These are phyloP conservation scores for Hydrozoanthus gracilis DNA, from an alignment of 92 coral and sea anemone genomes.

Conservation along the genomic window DNA sequence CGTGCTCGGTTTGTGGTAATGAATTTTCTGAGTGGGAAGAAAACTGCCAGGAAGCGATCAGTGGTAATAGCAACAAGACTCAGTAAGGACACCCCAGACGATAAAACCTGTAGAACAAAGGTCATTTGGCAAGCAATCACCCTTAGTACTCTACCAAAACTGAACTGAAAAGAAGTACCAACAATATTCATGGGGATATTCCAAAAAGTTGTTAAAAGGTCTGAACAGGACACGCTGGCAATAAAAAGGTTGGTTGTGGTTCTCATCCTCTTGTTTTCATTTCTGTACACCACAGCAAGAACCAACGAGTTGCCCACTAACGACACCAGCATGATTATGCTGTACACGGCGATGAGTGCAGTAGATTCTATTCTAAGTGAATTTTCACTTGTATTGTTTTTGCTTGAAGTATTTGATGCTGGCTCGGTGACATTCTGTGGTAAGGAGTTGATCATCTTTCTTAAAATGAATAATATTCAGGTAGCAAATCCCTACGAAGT, in stretches of 20 bases:
- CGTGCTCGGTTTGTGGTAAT: conserved; percentile 26
- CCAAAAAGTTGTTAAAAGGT: conserved; percentile 50
- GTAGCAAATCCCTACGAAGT: neutral
- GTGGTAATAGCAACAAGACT: conserved; percentile 65
- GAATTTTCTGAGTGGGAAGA: conserved; percentile 62
- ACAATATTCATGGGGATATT: conserved; percentile 49
- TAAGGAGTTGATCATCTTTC: too few species aligned
- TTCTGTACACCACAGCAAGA: conserved; percentile 65
- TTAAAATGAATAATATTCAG: too few species aligned
- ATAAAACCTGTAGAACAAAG: conserved; percentile 20
- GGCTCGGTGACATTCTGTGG: too few species aligned
- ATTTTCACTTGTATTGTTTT: too few species aligned
- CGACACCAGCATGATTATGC: conserved; percentile 45
- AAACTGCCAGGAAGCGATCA: conserved; percentile 75
- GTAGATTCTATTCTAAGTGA: too few species aligned
- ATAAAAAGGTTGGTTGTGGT: conserved; percentile 69
- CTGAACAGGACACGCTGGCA: conserved; percentile 68
- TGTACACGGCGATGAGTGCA: conserved; percentile 15
- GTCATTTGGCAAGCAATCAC: conserved; percentile 51
- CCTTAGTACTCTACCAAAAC: conserved; percentile 57
- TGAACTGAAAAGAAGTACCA: conserved; percentile 31
- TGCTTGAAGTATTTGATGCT: too few species aligned
- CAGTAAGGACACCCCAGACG: conserved; percentile 57
- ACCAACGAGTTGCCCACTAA: conserved; percentile 60
- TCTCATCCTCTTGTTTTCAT: conserved; percentile 76